Base-by-base conservation (phyloP, 1,140 invertebrate genomes). In the Dreissena polymorpha region DNA sequence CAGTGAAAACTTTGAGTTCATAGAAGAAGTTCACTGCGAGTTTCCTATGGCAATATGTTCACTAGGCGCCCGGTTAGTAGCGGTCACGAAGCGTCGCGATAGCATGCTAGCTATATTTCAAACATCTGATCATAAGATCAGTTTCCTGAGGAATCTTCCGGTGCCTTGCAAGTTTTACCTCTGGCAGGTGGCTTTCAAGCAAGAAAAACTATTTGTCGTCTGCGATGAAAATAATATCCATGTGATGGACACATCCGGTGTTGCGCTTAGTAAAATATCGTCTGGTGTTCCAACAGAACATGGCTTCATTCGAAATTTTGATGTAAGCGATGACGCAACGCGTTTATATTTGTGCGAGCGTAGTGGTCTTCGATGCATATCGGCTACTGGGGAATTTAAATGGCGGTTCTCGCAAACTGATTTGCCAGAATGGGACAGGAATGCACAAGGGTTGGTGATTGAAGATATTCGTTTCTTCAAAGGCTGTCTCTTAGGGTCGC, bases 201-300 rank as follows among this genome's bases (percentile, higher is more conserved):
- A 29, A 3, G 18, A 69, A 12, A 21, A 27, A 21, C 16, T 80
- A n/a, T 80, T 68, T 23, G 68, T 71, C 51, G 68, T 80, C 12
- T 80, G 77, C 29, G 77, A 80, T 29, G 77, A 80, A 60, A 80
- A 80, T n/a, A 71, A 80, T 39, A 71, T 80, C 13, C 77, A 80
- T 29, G 67, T 80, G 10, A 10, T 70, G 25, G 77, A 71, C 27
- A 21, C 23, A 3, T 18, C 55, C 13, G 77, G 67, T 23, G 27
- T 18, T 5, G 49, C 70, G 18, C 70, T n/a, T 18, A n/a, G 18
- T 50, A 55, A 69, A n/a, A 80, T 80, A 16, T 16, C 50, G 49
- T 70, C 77, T n/a, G 68, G 68, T 1, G 65, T 80, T 16, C 23
- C 68, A 27, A 14, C 77, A 6, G 50, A 70, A 21, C 18, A 6